Evolutionary conservation across 2,888 invertebrate genomes (phyloP).

Genomic region (Opisthograptis luteolata): DNA sequence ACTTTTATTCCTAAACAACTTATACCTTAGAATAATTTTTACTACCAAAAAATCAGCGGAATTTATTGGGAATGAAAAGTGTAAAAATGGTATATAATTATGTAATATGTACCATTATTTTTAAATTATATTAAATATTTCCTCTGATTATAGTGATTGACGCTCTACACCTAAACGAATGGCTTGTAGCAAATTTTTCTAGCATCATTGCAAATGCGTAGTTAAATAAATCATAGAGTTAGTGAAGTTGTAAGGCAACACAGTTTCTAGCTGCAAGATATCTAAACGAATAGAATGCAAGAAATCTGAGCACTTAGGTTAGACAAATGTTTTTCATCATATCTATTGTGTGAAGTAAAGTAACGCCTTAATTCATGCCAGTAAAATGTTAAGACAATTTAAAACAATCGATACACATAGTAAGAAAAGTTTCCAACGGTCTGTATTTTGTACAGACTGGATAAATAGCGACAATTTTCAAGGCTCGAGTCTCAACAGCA

Average conservation of each 20-base stretch:
- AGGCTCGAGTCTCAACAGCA: too few species aligned
- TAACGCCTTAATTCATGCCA: not conserved
- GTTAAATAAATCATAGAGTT: conserved; percentile 10
- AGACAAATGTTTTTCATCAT: not conserved
- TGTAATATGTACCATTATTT: too few species aligned
- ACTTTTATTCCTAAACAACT: conserved; percentile 18
- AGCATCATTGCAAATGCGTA: conserved; percentile 22
- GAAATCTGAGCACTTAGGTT: not conserved
- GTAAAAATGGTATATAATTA: too few species aligned
- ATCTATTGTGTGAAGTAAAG: not conserved
- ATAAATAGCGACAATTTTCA: too few species aligned
- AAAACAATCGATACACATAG: too few species aligned
- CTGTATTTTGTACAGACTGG: too few species aligned
- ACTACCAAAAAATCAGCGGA: conserved; percentile 1
- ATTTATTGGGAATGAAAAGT: conserved; percentile 6
- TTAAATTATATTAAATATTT: conserved; percentile 1
- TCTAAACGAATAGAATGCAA: not conserved
- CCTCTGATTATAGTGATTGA: conserved; percentile 1
- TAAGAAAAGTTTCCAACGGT: too few species aligned
- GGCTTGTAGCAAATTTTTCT: conserved; percentile 35
- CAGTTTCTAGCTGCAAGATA: conserved; percentile 4
- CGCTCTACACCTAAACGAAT: conserved; percentile 25
- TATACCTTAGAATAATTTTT: conserved; percentile 8
- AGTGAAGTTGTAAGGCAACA: conserved; percentile 10
- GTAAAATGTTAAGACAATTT: not conserved